Evolutionary conservation across 2,113 vertebrate genomes (phyloP).

Genomic region (Irena cyanogastra): DNA sequence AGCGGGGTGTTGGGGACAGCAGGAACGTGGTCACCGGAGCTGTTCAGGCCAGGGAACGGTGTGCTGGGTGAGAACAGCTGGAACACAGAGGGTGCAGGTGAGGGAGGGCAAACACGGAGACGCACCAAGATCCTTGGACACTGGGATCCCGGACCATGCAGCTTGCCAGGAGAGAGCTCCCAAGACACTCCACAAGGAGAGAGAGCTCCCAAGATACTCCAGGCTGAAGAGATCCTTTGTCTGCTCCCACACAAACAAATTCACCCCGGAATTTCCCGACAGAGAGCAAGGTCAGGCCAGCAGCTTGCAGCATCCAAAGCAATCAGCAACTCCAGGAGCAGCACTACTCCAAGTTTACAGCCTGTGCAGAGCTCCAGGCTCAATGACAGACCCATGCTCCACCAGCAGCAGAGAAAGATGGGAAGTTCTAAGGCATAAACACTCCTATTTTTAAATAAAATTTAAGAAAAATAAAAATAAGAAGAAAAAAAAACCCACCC

Average conservation of each 20-base stretch:
- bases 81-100: conserved; percentile 34
- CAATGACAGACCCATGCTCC: not conserved
- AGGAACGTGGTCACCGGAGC: conserved; percentile 74
- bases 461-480: not conserved
- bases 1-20: conserved; percentile 83
- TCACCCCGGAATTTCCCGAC: not conserved
- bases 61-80: conserved; percentile 79
- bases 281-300: not conserved
- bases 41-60: conserved; percentile 77
- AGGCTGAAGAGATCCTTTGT: not conserved
- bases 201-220: not conserved
- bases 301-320: not conserved
- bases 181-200: not conserved
- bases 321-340: not conserved
- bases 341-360: not conserved
- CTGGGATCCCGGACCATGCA: not conserved
- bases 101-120: not conserved
- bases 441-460: not conserved
- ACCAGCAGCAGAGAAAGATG: not conserved
- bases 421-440: conserved; percentile 3
- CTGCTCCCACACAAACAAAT: not conserved
- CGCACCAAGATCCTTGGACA: not conserved
- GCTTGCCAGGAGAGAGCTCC: not conserved
- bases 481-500: not conserved
- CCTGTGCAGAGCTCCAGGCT: not conserved